Evolutionary conservation across 2,113 vertebrate genomes (phyloP).

Genomic region (crab-eating macaque (Macaca fascicularis)): DNA sequence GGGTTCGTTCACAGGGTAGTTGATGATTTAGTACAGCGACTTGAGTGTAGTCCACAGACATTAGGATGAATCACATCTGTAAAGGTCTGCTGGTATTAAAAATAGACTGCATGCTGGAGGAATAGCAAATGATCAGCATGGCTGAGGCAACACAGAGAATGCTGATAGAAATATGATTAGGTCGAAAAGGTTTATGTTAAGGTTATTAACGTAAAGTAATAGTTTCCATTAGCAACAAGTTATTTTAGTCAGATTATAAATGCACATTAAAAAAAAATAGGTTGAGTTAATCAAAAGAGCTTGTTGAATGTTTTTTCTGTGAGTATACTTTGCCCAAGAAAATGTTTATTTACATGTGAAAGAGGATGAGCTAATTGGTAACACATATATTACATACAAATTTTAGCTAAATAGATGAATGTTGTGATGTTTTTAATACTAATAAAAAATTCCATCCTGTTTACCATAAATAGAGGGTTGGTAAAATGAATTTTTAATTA

Average conservation of each 20-base stretch:
- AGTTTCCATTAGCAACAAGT: neutral
- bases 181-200: neutral
- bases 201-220: neutral
- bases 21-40: neutral
- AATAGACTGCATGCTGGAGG: neutral
- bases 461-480: neutral
- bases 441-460: neutral
- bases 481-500: neutral
- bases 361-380: neutral
- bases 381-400: neutral
- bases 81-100: neutral
- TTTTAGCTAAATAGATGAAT: conserved; percentile 2
- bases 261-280: too few relatives aligned
- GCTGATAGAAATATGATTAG: neutral
- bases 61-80: neutral
- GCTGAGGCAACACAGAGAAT: neutral
- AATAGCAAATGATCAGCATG: neutral
- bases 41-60: neutral
- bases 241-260: neutral
- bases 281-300: neutral
- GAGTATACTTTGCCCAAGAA: neutral
- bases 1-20: neutral
- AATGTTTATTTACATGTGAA: neutral
- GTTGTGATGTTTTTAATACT: neutral
- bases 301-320: neutral